These are phyloP conservation scores for Prinia subflava DNA, from an alignment of 2,113 vertebrate species.

Conservation along the genomic window DNA sequence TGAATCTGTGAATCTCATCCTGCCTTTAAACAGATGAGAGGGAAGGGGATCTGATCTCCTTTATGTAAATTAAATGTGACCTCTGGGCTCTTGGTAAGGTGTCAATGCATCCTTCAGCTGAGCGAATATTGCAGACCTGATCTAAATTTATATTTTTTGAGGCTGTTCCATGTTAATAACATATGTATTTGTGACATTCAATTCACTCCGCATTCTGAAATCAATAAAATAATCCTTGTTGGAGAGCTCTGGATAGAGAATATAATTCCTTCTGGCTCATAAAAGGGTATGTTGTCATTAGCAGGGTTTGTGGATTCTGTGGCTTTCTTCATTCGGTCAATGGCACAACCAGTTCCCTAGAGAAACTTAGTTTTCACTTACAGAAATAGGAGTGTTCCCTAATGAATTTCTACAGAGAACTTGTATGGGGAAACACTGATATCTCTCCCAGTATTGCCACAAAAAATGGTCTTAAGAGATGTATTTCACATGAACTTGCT, in stretches of 20 bases:
- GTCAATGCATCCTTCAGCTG: not conserved
- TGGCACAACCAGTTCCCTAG: not conserved
- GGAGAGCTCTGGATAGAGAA: not conserved
- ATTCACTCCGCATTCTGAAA: constrained; percentile 30
- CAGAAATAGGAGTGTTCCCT: constrained; percentile 1
- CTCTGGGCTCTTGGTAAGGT: not conserved
- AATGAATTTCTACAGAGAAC: not conserved
- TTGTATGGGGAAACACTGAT: constrained; percentile 37
- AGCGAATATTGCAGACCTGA: not conserved
- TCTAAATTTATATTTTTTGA: not conserved
- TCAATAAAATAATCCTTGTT: constrained; percentile 24
- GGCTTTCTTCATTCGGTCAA: not conserved
- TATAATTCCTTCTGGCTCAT: not conserved
- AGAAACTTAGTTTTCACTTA: constrained; percentile 47
- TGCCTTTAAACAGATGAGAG: not conserved
- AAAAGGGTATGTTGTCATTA: not conserved
- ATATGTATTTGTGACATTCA: constrained; percentile 1
- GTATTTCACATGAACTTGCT: not conserved
- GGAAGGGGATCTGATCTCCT: not conserved
- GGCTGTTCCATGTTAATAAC: not conserved
- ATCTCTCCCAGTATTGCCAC: constrained; percentile 37
- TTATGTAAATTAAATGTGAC: not conserved
- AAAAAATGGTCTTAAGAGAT: constrained; percentile 23
- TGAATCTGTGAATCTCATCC: not conserved
- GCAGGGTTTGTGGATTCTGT: constrained; percentile 10